Evolutionary conservation across 1,140 invertebrate species (phyloP).

Genomic region (Medauroidea extradentata): DNA sequence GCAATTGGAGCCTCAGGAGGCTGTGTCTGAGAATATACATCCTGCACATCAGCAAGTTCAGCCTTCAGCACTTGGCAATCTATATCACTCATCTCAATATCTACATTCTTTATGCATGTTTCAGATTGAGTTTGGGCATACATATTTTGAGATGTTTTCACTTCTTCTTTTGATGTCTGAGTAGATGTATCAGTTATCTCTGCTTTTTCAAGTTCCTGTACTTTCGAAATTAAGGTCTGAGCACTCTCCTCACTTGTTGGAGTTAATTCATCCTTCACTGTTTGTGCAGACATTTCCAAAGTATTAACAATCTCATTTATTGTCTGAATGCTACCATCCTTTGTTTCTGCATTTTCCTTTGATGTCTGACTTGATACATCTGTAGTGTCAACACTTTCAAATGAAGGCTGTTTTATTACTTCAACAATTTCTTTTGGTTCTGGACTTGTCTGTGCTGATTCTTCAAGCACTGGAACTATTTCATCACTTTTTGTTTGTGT

Average conservation of each 20-base stretch:
- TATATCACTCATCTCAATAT: background rate
- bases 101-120: background rate
- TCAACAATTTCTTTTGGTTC: background rate
- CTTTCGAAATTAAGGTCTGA: constrained; percentile 21
- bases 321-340: no score
- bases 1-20: background rate
- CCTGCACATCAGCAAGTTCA: background rate
- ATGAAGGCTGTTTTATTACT: no score
- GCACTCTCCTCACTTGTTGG: constrained; percentile 24
- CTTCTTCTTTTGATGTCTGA: constrained; percentile 3
- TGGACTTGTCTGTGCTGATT: background rate
- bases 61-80: background rate
- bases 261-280: background rate
- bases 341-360: background rate
- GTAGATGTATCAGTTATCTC: constrained; percentile 5
- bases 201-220: background rate
- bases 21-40: background rate
- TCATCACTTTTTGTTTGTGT: background rate
- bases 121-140: background rate
- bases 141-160: background rate
- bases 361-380: background rate
- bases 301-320: background rate
- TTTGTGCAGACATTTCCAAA: background rate
- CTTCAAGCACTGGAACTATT: background rate
- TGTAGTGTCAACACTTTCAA: background rate